Percentiles rank a stretch among this genome's conserved stretches.
phyloP scores from a whole-genome alignment of 2,888 invertebrate genomes.

The Aphelenchoides bicaudatus region DNA sequence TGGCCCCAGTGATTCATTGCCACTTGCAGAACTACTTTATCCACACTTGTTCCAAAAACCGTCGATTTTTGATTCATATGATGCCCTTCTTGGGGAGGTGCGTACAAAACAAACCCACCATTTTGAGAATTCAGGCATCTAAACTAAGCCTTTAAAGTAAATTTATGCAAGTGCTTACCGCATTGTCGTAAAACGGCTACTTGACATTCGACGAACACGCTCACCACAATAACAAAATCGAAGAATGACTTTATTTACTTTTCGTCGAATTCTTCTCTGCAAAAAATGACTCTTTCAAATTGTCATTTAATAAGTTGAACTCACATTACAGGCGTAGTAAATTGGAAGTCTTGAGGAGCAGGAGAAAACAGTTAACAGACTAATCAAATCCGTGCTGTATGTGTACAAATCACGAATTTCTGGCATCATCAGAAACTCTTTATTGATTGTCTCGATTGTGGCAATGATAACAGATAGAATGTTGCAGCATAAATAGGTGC shows the following conservation, averaged over 20 bases:
- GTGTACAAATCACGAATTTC: slow-evolving; percentile 51
- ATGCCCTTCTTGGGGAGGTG: slow-evolving; percentile 14
- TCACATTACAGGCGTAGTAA: slow-evolving; percentile 50
- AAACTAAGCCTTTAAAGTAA: slow-evolving; percentile 22
- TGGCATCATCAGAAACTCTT: slow-evolving; percentile 38
- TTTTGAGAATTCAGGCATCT: slow-evolving; percentile 40
- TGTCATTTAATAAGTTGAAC: slow-evolving; percentile 22
- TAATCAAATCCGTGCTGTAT: slow-evolving; percentile 48
- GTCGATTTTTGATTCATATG: not conserved
- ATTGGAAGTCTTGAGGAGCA: slow-evolving; percentile 51
- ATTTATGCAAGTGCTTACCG: slow-evolving; percentile 19
- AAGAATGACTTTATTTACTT: slow-evolving; percentile 27
- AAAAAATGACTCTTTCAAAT: slow-evolving; percentile 13
- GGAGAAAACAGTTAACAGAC: slow-evolving; percentile 47
- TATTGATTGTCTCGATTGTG: slow-evolving; percentile 50
- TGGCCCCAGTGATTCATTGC: slow-evolving; percentile 24
- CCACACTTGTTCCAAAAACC: slow-evolving; percentile 40
- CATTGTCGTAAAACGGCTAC: slow-evolving; percentile 25
- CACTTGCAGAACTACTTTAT: slow-evolving; percentile 49
- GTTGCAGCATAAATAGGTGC: slow-evolving; percentile 54
- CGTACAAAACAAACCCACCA: slow-evolving; percentile 26
- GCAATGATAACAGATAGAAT: slow-evolving; percentile 51
- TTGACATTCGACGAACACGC: slow-evolving; percentile 21
- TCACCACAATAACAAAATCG: slow-evolving; percentile 23
- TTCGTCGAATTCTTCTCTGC: slow-evolving; percentile 34